phyloP scores from a whole-genome alignment of 2,797 vertebrate genomes.

The Eulemur albifrons region DNA sequence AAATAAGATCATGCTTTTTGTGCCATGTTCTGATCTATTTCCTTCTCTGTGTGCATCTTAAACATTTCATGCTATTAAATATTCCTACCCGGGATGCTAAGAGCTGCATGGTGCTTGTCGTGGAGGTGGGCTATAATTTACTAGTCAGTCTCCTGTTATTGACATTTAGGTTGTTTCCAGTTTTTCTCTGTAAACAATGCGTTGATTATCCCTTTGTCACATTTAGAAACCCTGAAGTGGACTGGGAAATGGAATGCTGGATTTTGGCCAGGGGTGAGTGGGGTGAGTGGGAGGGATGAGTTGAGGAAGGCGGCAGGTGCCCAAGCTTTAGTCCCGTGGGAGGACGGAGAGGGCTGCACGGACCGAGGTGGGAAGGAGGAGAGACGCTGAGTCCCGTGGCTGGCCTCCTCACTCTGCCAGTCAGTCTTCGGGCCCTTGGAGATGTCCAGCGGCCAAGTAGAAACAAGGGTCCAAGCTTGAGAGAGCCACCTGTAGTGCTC shows the following conservation, averaged over 20 bases:
- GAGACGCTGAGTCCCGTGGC: rapidly evolving
- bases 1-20: not conserved
- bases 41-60: rapidly evolving
- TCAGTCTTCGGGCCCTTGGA: rapidly evolving
- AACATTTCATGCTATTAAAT: not conserved
- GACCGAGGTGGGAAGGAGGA: not conserved
- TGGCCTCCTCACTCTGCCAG: too few relatives aligned
- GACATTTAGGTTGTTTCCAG: not conserved
- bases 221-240: not conserved
- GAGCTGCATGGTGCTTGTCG: rapidly evolving
- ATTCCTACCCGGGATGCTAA: not conserved
- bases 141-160: rapidly evolving
- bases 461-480: rapidly evolving
- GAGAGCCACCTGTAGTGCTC: not conserved
- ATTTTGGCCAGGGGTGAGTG: not conserved
- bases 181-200: not conserved
- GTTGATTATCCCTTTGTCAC: not conserved
- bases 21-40: not conserved
- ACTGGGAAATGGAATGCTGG: not conserved
- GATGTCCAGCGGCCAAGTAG: rapidly evolving
- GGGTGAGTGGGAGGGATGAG: rapidly evolving
- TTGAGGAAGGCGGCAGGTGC: rapidly evolving
- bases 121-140: not conserved
- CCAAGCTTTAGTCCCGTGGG: rapidly evolving
- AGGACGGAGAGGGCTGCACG: rapidly evolving